Percentiles rank a stretch among this genome's conserved stretches.
Evolutionary conservation across 2,888 invertebrate species (phyloP).

Genomic region (Romanomermis culicivorax): DNA sequence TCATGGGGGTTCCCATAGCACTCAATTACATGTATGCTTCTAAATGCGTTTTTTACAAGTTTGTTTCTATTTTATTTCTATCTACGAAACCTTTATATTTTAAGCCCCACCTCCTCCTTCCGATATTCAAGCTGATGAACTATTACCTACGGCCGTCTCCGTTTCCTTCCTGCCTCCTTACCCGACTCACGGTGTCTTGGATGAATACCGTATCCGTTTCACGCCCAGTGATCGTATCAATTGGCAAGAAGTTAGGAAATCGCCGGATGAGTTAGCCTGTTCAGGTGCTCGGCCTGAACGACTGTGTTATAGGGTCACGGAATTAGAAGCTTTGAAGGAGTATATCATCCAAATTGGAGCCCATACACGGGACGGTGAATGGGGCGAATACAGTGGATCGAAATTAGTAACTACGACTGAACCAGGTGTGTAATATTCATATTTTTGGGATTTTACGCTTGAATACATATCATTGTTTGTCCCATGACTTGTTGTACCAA

Average conservation of each 20-base stretch:
- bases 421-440: conserved; percentile 2
- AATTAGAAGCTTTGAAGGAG: conserved; percentile 25
- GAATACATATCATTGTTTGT: neutral
- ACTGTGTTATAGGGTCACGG: conserved; percentile 26
- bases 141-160: conserved; percentile 24
- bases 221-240: conserved; percentile 14
- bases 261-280: conserved; percentile 22
- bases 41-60: too few relatives aligned
- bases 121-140: conserved; percentile 23
- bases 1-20: too few relatives aligned
- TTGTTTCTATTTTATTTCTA: too few relatives aligned
- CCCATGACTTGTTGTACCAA: neutral
- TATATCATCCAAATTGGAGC: conserved; percentile 23
- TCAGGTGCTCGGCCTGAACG: conserved; percentile 21
- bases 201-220: conserved; percentile 25
- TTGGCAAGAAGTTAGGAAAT: conserved; percentile 10
- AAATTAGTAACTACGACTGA: conserved; percentile 18
- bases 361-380: conserved; percentile 25
- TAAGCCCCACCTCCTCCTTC: conserved; percentile 22
- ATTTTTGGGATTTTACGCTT: neutral
- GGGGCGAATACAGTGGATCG: conserved; percentile 26
- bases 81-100: too few relatives aligned
- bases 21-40: too few relatives aligned
- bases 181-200: conserved; percentile 26
- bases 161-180: conserved; percentile 25